Evolutionary conservation across 1,140 invertebrate genomes (phyloP).

Genomic region (Drosophila orena): DNA sequence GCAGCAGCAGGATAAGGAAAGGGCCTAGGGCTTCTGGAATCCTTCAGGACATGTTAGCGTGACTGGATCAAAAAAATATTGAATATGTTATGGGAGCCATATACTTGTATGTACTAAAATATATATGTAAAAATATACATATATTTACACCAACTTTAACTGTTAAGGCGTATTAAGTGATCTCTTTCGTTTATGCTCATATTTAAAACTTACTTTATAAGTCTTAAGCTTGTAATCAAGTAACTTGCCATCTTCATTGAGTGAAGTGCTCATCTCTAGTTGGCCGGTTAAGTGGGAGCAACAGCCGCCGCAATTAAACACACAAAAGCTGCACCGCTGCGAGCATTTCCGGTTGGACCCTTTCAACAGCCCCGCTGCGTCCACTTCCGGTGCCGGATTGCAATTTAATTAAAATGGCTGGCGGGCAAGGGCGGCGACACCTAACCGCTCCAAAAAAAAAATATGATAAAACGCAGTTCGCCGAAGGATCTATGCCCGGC

Average conservation of each 20-base stretch:
- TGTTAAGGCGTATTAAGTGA: no score
- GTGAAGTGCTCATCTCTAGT: conserved; percentile 14
- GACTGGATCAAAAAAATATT: not conserved
- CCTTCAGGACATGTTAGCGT: conserved; percentile 10
- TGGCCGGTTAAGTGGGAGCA: conserved; percentile 31
- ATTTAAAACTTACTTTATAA: no score
- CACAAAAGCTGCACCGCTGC: conserved; percentile 66
- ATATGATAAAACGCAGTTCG: conserved; percentile 7
- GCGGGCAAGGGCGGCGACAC: conserved; percentile 8
- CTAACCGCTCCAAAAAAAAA: not conserved
- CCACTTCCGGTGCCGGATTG: conserved; percentile 38
- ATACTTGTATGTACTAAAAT: not conserved
- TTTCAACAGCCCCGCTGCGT: not conserved
- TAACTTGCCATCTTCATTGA: not conserved
- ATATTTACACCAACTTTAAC: not conserved
- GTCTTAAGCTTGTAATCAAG: no score
- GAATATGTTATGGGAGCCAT: not conserved
- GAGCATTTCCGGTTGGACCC: conserved; percentile 66
- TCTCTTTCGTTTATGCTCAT: no score
- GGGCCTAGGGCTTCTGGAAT: conserved; percentile 20
- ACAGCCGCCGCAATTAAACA: conserved; percentile 67
- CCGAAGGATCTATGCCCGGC: conserved; percentile 1
- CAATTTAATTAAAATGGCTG: conserved; percentile 70
- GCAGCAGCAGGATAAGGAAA: conserved; percentile 9
- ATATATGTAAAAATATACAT: not conserved